Percentiles rank a stretch among this genome's conserved stretches.
phyloP scores from a whole-genome alignment of 2,797 vertebrate species.

The Cryptoblepharus egeriae region DNA sequence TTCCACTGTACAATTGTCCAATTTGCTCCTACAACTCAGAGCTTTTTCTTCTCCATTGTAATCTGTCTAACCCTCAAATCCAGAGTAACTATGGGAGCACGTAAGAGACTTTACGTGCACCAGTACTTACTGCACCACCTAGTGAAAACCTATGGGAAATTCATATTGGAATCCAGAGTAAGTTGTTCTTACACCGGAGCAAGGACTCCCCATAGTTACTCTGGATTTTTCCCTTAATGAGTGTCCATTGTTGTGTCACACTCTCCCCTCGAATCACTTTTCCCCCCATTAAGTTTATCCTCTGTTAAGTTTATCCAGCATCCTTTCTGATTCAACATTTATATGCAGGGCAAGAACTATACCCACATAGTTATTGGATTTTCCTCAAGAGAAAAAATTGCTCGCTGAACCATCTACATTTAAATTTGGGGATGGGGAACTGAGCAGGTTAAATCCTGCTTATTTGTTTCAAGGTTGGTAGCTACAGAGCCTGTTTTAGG shows the following conservation, averaged over 20 bases:
- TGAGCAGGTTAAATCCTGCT: neutral
- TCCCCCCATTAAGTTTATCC: neutral
- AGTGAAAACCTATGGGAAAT: no score
- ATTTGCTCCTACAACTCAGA: neutral
- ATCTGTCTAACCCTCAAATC: no score
- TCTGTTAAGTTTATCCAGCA: neutral
- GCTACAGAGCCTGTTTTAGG: neutral
- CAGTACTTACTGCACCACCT: no score
- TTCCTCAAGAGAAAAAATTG: neutral
- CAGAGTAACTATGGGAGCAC: no score
- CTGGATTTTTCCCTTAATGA: no score
- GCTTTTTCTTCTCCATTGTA: neutral
- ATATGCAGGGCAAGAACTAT: neutral
- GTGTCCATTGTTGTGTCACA: neutral
- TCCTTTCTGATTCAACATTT: neutral
- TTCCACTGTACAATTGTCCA: neutral
- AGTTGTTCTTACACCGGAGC: no score
- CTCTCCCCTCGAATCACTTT: no score
- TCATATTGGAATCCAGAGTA: no score
- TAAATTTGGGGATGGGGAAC: neutral
- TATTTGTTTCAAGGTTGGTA: neutral
- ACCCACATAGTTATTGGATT: neutral
- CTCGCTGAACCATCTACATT: neutral
- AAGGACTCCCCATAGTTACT: no score
- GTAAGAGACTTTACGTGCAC: no score